These are phyloP conservation scores for Oeneis ivallda DNA, from an alignment of 2,888 invertebrate species.

Conservation along the genomic window DNA sequence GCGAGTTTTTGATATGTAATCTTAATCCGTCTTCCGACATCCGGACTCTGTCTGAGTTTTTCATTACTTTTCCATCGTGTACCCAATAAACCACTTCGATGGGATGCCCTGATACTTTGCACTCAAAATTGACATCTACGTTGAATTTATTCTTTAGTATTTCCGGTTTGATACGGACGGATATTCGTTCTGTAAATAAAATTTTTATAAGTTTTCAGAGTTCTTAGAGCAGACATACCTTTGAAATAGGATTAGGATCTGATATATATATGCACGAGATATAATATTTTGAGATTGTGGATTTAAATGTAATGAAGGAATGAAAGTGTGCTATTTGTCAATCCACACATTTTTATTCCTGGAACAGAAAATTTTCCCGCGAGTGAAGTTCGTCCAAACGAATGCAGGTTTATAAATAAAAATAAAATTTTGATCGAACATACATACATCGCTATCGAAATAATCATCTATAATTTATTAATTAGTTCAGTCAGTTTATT, in stretches of 20 bases:
- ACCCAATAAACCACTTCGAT: constrained; percentile 89
- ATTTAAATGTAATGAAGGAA: too few relatives aligned
- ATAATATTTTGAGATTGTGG: too few relatives aligned
- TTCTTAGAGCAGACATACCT: neutral
- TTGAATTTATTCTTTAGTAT: constrained; percentile 91
- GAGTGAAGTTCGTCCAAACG: too few relatives aligned
- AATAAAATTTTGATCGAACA: too few relatives aligned
- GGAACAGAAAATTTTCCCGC: too few relatives aligned
- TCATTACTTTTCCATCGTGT: constrained; percentile 86
- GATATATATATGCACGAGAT: too few relatives aligned
- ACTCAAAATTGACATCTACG: constrained; percentile 92
- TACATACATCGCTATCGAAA: too few relatives aligned
- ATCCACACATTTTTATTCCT: too few relatives aligned
- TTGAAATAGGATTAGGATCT: too few relatives aligned
- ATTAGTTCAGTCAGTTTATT: neutral
- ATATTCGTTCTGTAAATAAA: constrained; percentile 85
- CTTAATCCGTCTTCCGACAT: constrained; percentile 74
- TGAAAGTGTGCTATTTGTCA: too few relatives aligned
- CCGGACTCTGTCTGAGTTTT: constrained; percentile 81
- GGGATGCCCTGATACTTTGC: constrained; percentile 93
- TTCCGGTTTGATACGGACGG: constrained; percentile 90
- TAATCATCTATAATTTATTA: too few relatives aligned
- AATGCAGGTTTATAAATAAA: too few relatives aligned
- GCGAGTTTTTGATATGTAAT: constrained; percentile 84
- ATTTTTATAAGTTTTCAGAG: neutral